Evolutionary conservation across 2,797 vertebrate species (phyloP).

Genomic region (Apogon talboti): DNA sequence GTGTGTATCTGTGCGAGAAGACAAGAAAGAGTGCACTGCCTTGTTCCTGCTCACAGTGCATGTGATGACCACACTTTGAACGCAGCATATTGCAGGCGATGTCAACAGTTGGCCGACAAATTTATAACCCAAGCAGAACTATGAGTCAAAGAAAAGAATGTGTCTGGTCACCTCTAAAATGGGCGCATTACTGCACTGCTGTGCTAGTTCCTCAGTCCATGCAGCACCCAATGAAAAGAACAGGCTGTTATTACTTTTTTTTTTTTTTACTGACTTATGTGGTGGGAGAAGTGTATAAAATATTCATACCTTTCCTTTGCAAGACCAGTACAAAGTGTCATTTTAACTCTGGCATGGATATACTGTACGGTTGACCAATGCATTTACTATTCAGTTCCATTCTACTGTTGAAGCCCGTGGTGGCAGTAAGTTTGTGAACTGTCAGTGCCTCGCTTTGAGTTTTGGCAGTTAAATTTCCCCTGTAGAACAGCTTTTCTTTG

Average conservation of each 20-base stretch:
- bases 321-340: conserved; percentile 61
- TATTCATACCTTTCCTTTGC: conserved; percentile 66
- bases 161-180: conserved; percentile 64
- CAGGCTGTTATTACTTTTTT: conserved; percentile 57
- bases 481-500: not conserved
- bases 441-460: conserved; percentile 37
- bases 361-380: conserved; percentile 50
- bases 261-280: conserved; percentile 49
- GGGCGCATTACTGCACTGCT: conserved; percentile 42
- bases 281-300: conserved; percentile 61
- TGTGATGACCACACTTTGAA: conserved; percentile 65
- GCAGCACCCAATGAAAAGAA: conserved; percentile 51
- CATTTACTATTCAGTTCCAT: conserved; percentile 47
- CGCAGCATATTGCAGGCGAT: conserved; percentile 79
- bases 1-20: conserved; percentile 21
- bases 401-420: conserved; percentile 24
- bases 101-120: conserved; percentile 80
- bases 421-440: conserved; percentile 35
- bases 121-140: conserved; percentile 72
- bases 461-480: conserved; percentile 22
- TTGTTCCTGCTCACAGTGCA: conserved; percentile 72
- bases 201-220: conserved; percentile 28
- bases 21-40: conserved; percentile 44
- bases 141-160: conserved; percentile 57
- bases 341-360: conserved; percentile 48